Conservation (phyloP, 2,888 invertebrate genomes). For the Amphiduros pacificus region DNA sequence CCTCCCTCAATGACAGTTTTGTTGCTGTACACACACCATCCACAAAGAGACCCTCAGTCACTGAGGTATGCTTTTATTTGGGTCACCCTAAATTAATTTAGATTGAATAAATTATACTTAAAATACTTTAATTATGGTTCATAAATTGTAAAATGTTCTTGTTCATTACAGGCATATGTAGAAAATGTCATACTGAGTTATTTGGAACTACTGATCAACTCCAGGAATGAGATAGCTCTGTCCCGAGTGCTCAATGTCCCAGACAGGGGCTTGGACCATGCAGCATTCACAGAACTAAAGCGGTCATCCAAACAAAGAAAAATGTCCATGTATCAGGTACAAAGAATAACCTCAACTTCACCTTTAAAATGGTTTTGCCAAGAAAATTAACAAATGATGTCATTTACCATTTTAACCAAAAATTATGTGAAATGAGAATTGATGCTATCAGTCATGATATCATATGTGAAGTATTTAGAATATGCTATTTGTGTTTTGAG, state of each 20-base stretch:
- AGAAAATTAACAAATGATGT: too few relatives aligned
- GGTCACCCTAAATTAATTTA: too few relatives aligned
- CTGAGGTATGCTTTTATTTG: background rate
- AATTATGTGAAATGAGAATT: too few relatives aligned
- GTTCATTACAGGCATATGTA: constrained; percentile 40
- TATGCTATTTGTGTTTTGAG: too few relatives aligned
- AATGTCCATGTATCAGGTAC: constrained; percentile 57
- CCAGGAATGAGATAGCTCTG: constrained; percentile 53
- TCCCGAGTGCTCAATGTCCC: constrained; percentile 55
- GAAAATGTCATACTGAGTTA: constrained; percentile 46
- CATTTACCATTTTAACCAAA: too few relatives aligned
- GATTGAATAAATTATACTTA: background rate
- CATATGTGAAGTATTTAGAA: too few relatives aligned
- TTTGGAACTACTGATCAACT: constrained; percentile 55
- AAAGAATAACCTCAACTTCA: too few relatives aligned
- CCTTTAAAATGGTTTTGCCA: too few relatives aligned
- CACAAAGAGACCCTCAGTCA: background rate
- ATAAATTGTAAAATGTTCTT: background rate
- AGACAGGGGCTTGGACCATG: constrained; percentile 50
- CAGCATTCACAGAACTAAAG: constrained; percentile 56
- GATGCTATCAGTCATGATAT: too few relatives aligned
- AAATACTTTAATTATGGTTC: background rate
- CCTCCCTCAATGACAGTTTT: too few relatives aligned
- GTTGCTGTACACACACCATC: too few relatives aligned
- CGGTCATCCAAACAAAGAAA: constrained; percentile 39